A percentile compares a stretch with the other conserved stretches of the same genome.
Conservation (phyloP, 2,113 vertebrate species). For the Pygoscelis antarcticus region DNA sequence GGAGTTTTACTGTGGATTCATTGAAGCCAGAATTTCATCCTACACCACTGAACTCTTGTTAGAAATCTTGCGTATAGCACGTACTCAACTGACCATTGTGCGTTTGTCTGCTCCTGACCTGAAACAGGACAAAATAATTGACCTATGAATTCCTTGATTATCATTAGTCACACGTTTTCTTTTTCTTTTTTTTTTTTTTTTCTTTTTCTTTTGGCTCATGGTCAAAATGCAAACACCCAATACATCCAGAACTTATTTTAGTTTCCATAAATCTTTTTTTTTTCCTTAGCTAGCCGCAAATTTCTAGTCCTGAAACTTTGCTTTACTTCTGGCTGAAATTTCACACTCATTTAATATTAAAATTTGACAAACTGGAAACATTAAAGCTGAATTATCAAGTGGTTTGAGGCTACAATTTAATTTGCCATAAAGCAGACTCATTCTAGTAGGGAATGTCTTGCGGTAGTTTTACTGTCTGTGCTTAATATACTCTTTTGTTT, state of each 20-base stretch:
- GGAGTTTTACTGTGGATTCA: neutral
- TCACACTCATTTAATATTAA: constrained; percentile 32
- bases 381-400: neutral
- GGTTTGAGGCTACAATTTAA: constrained; percentile 28
- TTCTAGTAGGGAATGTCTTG: neutral
- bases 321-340: constrained; percentile 25
- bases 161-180: neutral
- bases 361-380: neutral
- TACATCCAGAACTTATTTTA: neutral
- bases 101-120: neutral
- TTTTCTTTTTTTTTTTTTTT: too few relatives aligned
- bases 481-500: neutral
- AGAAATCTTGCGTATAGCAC: neutral
- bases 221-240: neutral
- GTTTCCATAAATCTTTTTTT: neutral
- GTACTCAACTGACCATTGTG: neutral
- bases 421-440: neutral
- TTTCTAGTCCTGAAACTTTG: neutral
- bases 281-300: neutral
- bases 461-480: neutral
- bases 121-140: neutral
- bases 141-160: neutral
- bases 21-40: neutral
- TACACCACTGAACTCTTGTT: neutral
- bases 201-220: neutral